phyloP scores from a whole-genome alignment of 2,113 vertebrate genomes.

The Acrocephalus arundinaceus region DNA sequence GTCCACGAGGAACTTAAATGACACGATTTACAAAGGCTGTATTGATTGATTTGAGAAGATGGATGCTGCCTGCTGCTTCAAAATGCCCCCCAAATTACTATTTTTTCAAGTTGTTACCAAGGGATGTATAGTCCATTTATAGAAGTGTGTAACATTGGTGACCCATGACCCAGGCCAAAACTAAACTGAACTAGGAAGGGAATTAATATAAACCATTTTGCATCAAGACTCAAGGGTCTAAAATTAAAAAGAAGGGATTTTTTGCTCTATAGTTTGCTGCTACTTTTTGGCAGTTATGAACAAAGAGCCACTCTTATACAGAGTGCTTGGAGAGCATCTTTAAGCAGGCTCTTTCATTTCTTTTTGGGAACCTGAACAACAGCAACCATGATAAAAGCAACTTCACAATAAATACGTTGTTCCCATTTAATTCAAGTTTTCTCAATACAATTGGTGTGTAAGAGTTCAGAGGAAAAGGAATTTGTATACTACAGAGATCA shows the following conservation, averaged over 20 bases:
- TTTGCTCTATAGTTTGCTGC: not conserved
- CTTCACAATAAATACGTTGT: slow-evolving; percentile 16
- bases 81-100: not conserved
- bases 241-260: not conserved
- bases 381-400: not conserved
- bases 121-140: not conserved
- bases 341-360: not conserved
- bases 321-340: not conserved
- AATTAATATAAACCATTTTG: not conserved
- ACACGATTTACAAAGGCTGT: not conserved
- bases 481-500: not conserved
- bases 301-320: not conserved
- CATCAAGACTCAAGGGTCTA: not conserved
- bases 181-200: not conserved
- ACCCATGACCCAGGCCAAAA: not conserved
- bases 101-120: not conserved
- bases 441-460: not conserved
- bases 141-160: not conserved
- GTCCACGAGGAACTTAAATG: not conserved
- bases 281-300: not conserved
- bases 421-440: slow-evolving; percentile 38
- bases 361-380: not conserved
- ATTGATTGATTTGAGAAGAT: not conserved
- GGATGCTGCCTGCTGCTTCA: not conserved
- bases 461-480: slow-evolving; percentile 14